These are phyloP conservation scores for Oscheius sp. DNA, from an alignment of 2,888 invertebrate genomes.

Conservation along the genomic window DNA sequence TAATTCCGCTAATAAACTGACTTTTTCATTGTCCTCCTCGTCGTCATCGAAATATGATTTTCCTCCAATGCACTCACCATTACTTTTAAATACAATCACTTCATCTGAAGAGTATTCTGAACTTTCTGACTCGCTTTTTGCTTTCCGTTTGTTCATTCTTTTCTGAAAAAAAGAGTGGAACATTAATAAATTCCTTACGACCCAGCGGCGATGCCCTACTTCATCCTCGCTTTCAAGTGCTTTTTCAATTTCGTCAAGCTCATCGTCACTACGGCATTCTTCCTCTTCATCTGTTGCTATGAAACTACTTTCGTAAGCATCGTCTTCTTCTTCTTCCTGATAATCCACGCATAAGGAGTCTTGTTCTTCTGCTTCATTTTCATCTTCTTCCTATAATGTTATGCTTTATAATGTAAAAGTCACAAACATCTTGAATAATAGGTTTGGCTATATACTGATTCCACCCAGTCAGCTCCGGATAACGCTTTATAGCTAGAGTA, in stretches of 20 bases:
- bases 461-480: not conserved
- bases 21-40: not conserved
- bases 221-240: slow-evolving; percentile 7
- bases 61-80: too few species aligned
- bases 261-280: slow-evolving; percentile 13
- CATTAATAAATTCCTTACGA: not conserved
- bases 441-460: slow-evolving; percentile 4
- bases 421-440: not conserved
- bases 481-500: not conserved
- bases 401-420: not conserved
- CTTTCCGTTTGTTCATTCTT: too few species aligned
- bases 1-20: not conserved
- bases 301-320: slow-evolving; percentile 17
- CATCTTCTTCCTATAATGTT: not conserved
- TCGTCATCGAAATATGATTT: slow-evolving; percentile 1
- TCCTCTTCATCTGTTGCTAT: not conserved
- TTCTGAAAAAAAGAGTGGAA: not conserved
- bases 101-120: not conserved
- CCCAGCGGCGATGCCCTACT: not conserved
- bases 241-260: slow-evolving; percentile 8
- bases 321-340: slow-evolving; percentile 10
- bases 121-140: not conserved
- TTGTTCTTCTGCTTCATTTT: slow-evolving; percentile 5
- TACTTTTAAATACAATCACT: not conserved
- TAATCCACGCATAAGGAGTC: not conserved